A percentile compares a stretch with the other conserved stretches of the same genome.
These are phyloP conservation scores for Dissostichus mawsoni DNA, from an alignment of 2,113 vertebrate species.

Conservation along the genomic window DNA sequence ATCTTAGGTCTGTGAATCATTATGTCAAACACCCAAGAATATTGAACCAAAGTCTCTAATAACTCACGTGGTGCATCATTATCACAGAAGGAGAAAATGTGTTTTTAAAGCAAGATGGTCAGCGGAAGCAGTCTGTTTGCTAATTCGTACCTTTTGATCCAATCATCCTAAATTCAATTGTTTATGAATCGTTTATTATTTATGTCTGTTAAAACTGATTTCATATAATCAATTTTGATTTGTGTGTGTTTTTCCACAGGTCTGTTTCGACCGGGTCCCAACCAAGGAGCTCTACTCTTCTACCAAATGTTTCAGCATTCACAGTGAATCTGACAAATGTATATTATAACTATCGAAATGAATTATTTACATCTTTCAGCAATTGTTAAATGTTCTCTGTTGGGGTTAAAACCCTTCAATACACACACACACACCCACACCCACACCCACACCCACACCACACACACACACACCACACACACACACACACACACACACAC, in stretches of 20 bases:
- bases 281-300: too few species aligned
- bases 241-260: background rate
- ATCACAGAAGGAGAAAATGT: background rate
- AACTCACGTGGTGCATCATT: background rate
- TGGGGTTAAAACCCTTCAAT: too few species aligned
- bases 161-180: background rate
- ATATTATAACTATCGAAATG: too few species aligned
- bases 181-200: background rate
- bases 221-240: background rate
- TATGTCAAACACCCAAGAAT: background rate
- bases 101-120: slow-evolving; percentile 1
- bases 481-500: slow-evolving; percentile 24
- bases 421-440: background rate
- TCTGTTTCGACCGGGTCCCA: slow-evolving; percentile 6
- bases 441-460: slow-evolving; percentile 22
- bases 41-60: background rate
- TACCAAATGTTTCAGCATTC: background rate
- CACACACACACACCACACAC: background rate
- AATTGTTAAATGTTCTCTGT: too few species aligned
- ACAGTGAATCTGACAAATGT: background rate
- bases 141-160: background rate
- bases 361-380: too few species aligned
- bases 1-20: background rate
- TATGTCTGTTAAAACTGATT: background rate
- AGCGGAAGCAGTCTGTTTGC: background rate